Conservation (phyloP, 2,888 invertebrate species). For the Cyclophora punctaria region DNA sequence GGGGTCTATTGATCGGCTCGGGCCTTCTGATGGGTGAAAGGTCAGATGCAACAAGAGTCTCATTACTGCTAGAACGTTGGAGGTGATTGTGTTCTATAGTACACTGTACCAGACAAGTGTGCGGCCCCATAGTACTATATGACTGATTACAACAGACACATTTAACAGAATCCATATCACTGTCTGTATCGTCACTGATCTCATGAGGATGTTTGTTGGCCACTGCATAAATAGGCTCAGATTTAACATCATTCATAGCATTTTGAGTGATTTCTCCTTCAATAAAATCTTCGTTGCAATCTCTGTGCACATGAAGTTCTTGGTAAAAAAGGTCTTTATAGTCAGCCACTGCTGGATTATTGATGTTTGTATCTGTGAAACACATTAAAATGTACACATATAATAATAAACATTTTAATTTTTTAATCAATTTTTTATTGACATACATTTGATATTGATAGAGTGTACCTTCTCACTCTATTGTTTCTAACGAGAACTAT, state of each 20-base stretch:
- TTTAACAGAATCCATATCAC: slow-evolving; percentile 65
- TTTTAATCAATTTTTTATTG: too few relatives aligned
- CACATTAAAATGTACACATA: background rate
- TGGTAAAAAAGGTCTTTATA: slow-evolving; percentile 55
- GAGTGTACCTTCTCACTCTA: too few relatives aligned
- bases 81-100: slow-evolving; percentile 58
- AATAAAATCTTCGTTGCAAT: slow-evolving; percentile 35
- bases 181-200: slow-evolving; percentile 65
- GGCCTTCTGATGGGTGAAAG: slow-evolving; percentile 22
- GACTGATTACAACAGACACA: slow-evolving; percentile 63
- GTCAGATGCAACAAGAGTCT: slow-evolving; percentile 61
- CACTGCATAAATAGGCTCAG: slow-evolving; percentile 19
- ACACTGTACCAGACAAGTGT: slow-evolving; percentile 58
- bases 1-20: slow-evolving; percentile 21
- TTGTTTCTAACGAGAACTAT: too few relatives aligned
- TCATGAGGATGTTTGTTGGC: slow-evolving; percentile 30
- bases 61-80: slow-evolving; percentile 57
- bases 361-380: slow-evolving; percentile 40
- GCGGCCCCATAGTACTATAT: slow-evolving; percentile 51
- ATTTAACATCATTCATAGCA: slow-evolving; percentile 37
- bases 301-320: slow-evolving; percentile 59
- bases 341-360: slow-evolving; percentile 40
- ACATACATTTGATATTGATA: too few relatives aligned
- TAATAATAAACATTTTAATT: too few relatives aligned
- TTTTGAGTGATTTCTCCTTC: slow-evolving; percentile 61